Evolutionary conservation across 2,888 invertebrate species (phyloP), one percentile per base, ranked within the genome.

Genomic region (Xylota sylvarum): DNA sequence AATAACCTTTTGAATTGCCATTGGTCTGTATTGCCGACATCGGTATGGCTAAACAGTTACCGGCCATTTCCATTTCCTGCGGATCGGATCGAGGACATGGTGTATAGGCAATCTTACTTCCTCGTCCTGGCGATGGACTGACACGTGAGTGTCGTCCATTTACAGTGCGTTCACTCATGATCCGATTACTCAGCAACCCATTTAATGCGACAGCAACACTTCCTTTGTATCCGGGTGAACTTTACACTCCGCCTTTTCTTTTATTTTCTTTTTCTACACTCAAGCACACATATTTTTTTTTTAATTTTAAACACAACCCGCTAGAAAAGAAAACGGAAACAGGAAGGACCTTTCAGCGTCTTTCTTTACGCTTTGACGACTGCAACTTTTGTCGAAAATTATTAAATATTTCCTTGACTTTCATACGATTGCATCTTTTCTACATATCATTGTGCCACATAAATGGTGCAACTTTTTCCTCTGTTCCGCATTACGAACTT

Each of bases 11-110:
- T 83, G 89, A 87, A 79, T 90, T 90, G 88, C 91, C 92, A 89
- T 91, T 90, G 12, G 91, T 90, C 72, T 92, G 91, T 85, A 93
- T 89, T 69, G 92, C 91, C 79, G 93, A 92, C 91, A 92, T 91
- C 62, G 92, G 93, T 87, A 93, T 92, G 85, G 93, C 92, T 76
- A 93, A 89, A 82, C 92, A 92, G 80, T 92, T 92, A 76, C 92
- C 90, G 30, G 89, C 88, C 89, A 91, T 87, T 43, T 91, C 90
- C 64, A 91, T 89, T 88, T 92, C 92, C 74, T 92, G 91, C 40
- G 91, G 91, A 88, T 93, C 93, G 17, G 90, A 90, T 88, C 91
- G 90, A 46, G 93, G 93, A 88, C 93, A 93, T 70, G 92, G 91
- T 81, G 92, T 90, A 86, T 93, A 93, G 35, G 93, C 93, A 80